Evolutionary conservation across 2,113 vertebrate species (phyloP).

Genomic region (Seriola rivoliana): DNA sequence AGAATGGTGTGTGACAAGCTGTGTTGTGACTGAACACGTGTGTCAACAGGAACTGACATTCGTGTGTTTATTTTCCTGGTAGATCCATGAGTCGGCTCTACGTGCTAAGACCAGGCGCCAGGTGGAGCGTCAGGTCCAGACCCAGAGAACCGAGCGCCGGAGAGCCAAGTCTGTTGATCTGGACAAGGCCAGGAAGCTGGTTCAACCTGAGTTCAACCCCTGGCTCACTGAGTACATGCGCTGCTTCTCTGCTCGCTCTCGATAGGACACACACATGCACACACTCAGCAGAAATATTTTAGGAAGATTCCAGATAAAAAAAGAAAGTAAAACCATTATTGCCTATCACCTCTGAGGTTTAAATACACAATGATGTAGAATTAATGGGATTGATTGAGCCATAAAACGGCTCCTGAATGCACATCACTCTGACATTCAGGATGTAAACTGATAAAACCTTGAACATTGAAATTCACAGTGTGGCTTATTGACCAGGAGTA

Average conservation of each 20-base stretch:
- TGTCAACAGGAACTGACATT: neutral
- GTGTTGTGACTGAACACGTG: neutral
- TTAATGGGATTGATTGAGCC: neutral
- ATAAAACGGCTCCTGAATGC: neutral
- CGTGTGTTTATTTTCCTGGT: constrained; percentile 10
- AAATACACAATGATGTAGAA: constrained; percentile 1
- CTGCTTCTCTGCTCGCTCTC: constrained; percentile 91
- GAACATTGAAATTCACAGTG: constrained; percentile 37
- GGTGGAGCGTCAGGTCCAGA: constrained; percentile 89
- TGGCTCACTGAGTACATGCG: constrained; percentile 98
- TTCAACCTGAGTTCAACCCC: constrained; percentile 86
- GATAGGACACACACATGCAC: constrained; percentile 66
- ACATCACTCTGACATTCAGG: neutral
- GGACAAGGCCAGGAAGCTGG: constrained; percentile 77
- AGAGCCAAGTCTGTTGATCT: constrained; percentile 86
- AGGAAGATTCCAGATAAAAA: neutral
- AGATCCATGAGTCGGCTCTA: constrained; percentile 95
- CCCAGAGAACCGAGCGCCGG: constrained; percentile 80
- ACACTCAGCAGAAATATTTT: neutral
- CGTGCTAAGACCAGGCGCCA: constrained; percentile 93
- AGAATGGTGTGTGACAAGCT: neutral
- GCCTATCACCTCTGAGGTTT: neutral
- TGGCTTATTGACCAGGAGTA: constrained; percentile 17
- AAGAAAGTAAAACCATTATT: constrained; percentile 34
- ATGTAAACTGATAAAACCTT: constrained; percentile 23